Evolutionary conservation across 2,797 vertebrate species (phyloP), one percentile per base, ranked within the genome.

Genomic region (Propithecus deckenii): DNA sequence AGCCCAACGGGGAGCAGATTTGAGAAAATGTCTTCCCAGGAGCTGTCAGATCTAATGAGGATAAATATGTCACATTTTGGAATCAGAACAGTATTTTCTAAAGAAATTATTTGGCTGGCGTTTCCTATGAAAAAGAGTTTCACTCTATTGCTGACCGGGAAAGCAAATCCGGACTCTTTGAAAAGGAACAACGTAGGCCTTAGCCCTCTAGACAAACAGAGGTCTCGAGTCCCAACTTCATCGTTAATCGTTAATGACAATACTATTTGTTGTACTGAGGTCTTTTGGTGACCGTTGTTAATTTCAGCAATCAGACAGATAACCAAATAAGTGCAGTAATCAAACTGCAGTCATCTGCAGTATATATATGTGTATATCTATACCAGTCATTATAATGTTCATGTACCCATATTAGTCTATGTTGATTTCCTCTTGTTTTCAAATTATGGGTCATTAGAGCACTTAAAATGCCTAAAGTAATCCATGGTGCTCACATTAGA

Each of bases 41-140:
- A 97, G 97, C 97, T 96, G 96, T 96, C 97, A 76, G 38, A 43
- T 96, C 96, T 94, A 69, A 91, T 95, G 79, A 96, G 67, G 72
- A 72, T 90, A 76, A 91, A 67, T 59, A 10, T 57, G 57, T 90
- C 81, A 79, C 71, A 74, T 72, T 63, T 67, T 18, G 55, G 93
- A 83, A 48, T 81, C 38, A 75, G 48, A 95, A 78, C 93, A 76
- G 35, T 84, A 46, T 95, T 97, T 97, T 90, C 76, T 1, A 80
- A 94, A 96, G 86, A 80, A 55, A 88, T 79, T 74, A 88, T 69
- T 69, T 96, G 86, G 75, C 71, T 59, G 6, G 2, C 11, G 23
- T 95, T 84, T 93, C 67, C 55, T 86, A n/a, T 35, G 88, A 84
- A 86, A 89, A 75, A 88, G 69, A n/a, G 48, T 80, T 50, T 84